Conservation (phyloP, 2,888 invertebrate species). For the Diarsia rubi region DNA sequence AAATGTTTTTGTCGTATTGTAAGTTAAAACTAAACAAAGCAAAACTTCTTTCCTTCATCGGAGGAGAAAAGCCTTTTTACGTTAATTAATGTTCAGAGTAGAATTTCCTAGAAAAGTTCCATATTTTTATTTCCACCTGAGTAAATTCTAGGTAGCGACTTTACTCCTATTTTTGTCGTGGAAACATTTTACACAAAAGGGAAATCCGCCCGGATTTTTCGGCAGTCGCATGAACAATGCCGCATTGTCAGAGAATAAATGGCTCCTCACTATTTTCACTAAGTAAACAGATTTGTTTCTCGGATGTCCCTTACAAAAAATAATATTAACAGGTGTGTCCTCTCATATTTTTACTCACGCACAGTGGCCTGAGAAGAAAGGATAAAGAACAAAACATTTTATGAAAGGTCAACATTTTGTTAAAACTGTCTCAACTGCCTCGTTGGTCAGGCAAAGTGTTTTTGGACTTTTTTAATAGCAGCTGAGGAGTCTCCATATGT, state of each 20-base stretch:
- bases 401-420: slow-evolving; percentile 5
- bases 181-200: slow-evolving; percentile 34
- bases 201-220: slow-evolving; percentile 39
- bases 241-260: slow-evolving; percentile 61
- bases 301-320: slow-evolving; percentile 42
- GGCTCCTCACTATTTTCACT: slow-evolving; percentile 52
- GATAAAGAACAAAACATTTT: slow-evolving; percentile 14
- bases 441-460: background rate
- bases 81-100: slow-evolving; percentile 13
- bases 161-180: slow-evolving; percentile 1
- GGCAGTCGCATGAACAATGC: slow-evolving; percentile 49
- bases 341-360: slow-evolving; percentile 40
- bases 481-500: too few relatives aligned
- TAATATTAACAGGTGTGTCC: slow-evolving; percentile 54
- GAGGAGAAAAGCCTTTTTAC: slow-evolving; percentile 1
- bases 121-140: slow-evolving; percentile 18
- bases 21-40: background rate
- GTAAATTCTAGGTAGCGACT: background rate
- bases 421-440: background rate
- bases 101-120: background rate
- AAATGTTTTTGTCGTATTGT: background rate
- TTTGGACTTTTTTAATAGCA: too few relatives aligned
- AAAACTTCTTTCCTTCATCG: background rate
- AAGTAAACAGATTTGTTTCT: slow-evolving; percentile 64
- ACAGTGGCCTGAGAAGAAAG: slow-evolving; percentile 7